Evolutionary conservation across 2,113 vertebrate species (phyloP).

Genomic region (Gymnorhina tibicen): DNA sequence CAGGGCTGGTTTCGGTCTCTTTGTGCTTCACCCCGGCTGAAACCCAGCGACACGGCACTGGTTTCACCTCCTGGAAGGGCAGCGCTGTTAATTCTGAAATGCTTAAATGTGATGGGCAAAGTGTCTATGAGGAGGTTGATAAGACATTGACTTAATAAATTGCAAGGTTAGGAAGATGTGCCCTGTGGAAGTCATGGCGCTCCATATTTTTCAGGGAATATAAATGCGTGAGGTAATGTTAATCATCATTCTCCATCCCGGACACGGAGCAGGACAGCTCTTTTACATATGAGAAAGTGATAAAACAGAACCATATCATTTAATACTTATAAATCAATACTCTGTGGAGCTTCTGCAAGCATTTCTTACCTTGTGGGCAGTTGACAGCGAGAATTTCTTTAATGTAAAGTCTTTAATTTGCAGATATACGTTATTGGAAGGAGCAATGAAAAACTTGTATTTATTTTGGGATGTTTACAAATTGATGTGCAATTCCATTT

Average conservation of each 20-base stretch:
- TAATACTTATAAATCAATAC: conserved; percentile 35
- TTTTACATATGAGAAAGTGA: conserved; percentile 13
- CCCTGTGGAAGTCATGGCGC: neutral
- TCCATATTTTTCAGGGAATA: conserved; percentile 26
- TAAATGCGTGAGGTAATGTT: conserved; percentile 41
- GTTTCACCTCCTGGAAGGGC: conserved; percentile 10
- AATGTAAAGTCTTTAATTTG: conserved; percentile 6
- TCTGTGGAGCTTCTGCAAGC: neutral
- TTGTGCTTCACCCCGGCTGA: neutral
- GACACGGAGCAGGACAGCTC: neutral
- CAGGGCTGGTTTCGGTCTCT: neutral
- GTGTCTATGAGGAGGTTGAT: neutral
- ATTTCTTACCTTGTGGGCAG: neutral
- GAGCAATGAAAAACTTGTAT: neutral
- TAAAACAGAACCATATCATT: conserved; percentile 3
- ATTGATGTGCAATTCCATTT: neutral
- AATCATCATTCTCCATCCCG: conserved; percentile 7
- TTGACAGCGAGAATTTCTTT: neutral
- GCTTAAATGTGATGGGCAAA: neutral
- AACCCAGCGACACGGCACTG: neutral
- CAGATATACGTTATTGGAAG: neutral
- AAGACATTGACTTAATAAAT: conserved; percentile 31
- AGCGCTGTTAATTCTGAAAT: neutral
- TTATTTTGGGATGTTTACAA: conserved; percentile 22
- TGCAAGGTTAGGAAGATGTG: conserved; percentile 35